phyloP scores from a whole-genome alignment of 1,140 invertebrate genomes.

The Macrocentrus cingulum region DNA sequence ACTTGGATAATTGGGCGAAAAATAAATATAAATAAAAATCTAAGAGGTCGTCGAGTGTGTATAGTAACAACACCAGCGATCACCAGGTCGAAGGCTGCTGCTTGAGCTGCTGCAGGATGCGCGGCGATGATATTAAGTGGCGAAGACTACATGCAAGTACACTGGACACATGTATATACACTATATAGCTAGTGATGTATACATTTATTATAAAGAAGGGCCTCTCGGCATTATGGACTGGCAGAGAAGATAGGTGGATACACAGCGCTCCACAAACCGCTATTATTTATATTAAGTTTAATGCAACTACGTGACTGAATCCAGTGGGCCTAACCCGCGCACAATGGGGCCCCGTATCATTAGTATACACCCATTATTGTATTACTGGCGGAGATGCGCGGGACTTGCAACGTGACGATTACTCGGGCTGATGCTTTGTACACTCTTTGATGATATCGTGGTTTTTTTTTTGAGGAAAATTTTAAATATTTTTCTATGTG shows the following conservation, averaged over 20 bases:
- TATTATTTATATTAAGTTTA: slow-evolving; percentile 63
- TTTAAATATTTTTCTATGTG: no score
- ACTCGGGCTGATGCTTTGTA: no score
- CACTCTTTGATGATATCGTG: no score
- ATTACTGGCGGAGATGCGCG: slow-evolving; percentile 39
- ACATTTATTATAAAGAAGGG: slow-evolving; percentile 32
- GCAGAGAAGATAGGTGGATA: slow-evolving; percentile 26
- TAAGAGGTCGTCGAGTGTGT: not conserved
- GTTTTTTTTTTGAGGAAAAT: no score
- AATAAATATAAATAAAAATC: not conserved
- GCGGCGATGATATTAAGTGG: slow-evolving; percentile 58
- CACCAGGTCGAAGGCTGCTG: slow-evolving; percentile 2
- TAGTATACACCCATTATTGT: slow-evolving; percentile 61
- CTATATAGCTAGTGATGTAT: slow-evolving; percentile 10
- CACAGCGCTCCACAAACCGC: slow-evolving; percentile 56
- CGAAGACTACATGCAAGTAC: slow-evolving; percentile 41
- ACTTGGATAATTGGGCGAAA: not conserved
- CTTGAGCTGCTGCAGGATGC: slow-evolving; percentile 43
- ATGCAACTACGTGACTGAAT: slow-evolving; percentile 62
- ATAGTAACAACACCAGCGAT: slow-evolving; percentile 9
- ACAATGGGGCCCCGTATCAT: slow-evolving; percentile 53
- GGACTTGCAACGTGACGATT: not conserved
- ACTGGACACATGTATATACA: slow-evolving; percentile 12
- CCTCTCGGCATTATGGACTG: slow-evolving; percentile 49
- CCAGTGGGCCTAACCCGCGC: slow-evolving; percentile 32